Conservation (phyloP, 2,797 vertebrate species). For the Danio kyathit region DNA sequence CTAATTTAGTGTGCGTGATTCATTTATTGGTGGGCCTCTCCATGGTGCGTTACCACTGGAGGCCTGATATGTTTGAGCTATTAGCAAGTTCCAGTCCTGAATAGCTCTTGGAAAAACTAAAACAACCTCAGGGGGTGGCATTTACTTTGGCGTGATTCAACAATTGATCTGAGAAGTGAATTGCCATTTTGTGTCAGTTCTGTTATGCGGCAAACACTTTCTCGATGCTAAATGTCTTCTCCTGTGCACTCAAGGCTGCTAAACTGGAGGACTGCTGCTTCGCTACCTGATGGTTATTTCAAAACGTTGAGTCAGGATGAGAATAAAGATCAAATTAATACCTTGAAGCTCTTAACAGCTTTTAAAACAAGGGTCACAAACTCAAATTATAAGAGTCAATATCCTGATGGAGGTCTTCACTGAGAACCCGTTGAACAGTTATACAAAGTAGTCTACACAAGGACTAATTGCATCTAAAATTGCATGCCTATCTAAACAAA, state of each 20-base stretch:
- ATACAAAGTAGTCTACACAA: not conserved
- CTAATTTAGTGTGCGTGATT: constrained; percentile 54
- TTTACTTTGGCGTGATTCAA: constrained; percentile 21
- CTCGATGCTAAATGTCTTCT: constrained; percentile 14
- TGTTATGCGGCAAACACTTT: not conserved
- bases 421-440: not conserved
- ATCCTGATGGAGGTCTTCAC: not conserved
- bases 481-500: too few relatives aligned
- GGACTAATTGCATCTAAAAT: not conserved
- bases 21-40: constrained; percentile 46
- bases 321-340: constrained; percentile 1
- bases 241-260: not conserved
- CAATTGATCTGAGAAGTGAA: constrained; percentile 39
- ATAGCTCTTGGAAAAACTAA: constrained; percentile 38
- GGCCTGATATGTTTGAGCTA: constrained; percentile 37
- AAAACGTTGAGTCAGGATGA: not conserved
- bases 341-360: not conserved
- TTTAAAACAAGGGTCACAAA: constrained; percentile 14
- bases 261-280: not conserved
- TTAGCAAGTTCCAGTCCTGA: constrained; percentile 31
- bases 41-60: constrained; percentile 14
- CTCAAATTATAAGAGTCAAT: not conserved
- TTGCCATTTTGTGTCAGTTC: constrained; percentile 37
- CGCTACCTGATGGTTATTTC: not conserved
- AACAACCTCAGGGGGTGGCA: constrained; percentile 30